A percentile compares a stretch with the other conserved stretches of the same genome.
phyloP scores from a whole-genome alignment of 2,797 vertebrate species.

The Poecilia picta region DNA sequence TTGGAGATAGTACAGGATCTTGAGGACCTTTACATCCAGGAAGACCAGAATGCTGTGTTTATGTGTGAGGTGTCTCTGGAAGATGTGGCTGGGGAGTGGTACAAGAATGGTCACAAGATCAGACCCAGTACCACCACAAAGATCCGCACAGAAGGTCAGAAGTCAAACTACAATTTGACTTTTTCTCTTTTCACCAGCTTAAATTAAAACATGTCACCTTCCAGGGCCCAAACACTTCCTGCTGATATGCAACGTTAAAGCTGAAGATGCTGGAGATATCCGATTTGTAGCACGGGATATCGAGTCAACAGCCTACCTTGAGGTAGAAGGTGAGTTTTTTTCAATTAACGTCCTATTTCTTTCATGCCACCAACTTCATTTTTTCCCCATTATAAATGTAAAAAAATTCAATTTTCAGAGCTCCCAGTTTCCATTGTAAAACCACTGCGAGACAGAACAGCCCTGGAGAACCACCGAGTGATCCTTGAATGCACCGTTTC shows the following conservation, averaged over 20 bases:
- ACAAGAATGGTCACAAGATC: constrained; percentile 83
- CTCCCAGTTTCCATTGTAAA: constrained; percentile 89
- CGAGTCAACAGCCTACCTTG: constrained; percentile 84
- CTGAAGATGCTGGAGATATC: constrained; percentile 89
- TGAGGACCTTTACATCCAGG: constrained; percentile 82
- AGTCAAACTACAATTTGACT: background rate
- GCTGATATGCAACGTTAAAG: constrained; percentile 84
- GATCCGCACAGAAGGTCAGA: constrained; percentile 89
- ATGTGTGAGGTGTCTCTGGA: constrained; percentile 86
- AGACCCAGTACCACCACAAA: constrained; percentile 84
- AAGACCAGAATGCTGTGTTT: constrained; percentile 90
- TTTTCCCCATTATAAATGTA: background rate
- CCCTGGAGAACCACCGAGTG: constrained; percentile 88
- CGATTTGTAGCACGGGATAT: constrained; percentile 83
- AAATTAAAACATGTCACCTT: background rate
- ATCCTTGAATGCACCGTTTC: constrained; percentile 93
- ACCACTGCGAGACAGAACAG: constrained; percentile 90
- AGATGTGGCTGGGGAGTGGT: constrained; percentile 86
- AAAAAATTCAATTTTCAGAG: constrained; percentile 44
- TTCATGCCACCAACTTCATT: background rate
- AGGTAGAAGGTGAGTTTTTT: constrained; percentile 84
- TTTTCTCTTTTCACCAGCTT: background rate
- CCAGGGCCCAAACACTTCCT: constrained; percentile 91
- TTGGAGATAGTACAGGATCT: constrained; percentile 82
- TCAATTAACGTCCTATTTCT: background rate